Percentiles rank a stretch among this genome's conserved stretches.
Conservation (phyloP, 2,888 invertebrate species). For the Spodoptera exigua region DNA sequence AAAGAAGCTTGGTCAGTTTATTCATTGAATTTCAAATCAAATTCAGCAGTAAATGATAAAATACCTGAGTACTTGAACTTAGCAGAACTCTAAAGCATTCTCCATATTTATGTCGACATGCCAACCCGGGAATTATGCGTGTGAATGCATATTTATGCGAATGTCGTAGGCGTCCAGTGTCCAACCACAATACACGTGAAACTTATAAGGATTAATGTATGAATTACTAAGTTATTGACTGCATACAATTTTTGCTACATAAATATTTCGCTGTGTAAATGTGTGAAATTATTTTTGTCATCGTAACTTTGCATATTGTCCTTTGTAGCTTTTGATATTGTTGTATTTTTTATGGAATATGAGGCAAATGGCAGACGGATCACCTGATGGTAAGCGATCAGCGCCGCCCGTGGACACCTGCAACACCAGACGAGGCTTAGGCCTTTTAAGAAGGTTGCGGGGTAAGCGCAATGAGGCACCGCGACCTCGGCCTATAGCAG, state of each 20-base stretch:
- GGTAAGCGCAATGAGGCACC: too few relatives aligned
- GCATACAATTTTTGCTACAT: conserved; percentile 34
- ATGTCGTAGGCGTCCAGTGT: conserved; percentile 60
- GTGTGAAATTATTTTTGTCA: conserved; percentile 44
- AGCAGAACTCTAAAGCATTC: conserved; percentile 63
- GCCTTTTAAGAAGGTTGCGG: too few relatives aligned
- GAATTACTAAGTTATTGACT: conserved; percentile 52
- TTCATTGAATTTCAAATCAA: too few relatives aligned
- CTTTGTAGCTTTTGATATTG: not conserved
- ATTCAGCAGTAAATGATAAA: too few relatives aligned
- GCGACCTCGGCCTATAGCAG: too few relatives aligned
- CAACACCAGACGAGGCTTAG: too few relatives aligned
- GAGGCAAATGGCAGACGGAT: too few relatives aligned
- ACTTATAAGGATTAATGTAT: conserved; percentile 56
- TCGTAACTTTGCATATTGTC: conserved; percentile 17
- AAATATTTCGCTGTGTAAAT: conserved; percentile 29
- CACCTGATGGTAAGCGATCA: too few relatives aligned
- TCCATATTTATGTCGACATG: conserved; percentile 68
- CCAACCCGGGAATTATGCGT: conserved; percentile 70
- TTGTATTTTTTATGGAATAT: conserved; percentile 11
- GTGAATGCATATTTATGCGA: conserved; percentile 78
- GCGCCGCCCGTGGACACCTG: too few relatives aligned
- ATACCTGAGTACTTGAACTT: conserved; percentile 1
- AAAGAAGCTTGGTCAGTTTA: too few relatives aligned
- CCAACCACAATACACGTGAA: conserved; percentile 42